These are phyloP conservation scores for Cyprinodon tularosa DNA, from an alignment of 2,113 vertebrate species.

Conservation along the genomic window DNA sequence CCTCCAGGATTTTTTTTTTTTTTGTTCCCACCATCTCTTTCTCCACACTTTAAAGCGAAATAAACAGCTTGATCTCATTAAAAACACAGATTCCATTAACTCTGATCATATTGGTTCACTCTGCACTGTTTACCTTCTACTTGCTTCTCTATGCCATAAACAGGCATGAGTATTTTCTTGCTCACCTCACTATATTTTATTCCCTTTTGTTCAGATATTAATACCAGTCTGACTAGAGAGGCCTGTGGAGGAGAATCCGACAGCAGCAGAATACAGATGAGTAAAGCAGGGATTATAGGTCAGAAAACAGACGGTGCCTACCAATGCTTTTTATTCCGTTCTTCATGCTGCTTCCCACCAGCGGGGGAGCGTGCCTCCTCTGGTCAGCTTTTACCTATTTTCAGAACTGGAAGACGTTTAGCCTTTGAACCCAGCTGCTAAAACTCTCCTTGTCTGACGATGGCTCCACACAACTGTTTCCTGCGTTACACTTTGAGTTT, in stretches of 20 bases:
- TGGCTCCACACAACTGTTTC: neutral
- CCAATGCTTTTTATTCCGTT: conserved; percentile 40
- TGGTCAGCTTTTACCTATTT: neutral
- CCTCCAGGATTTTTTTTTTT: neutral
- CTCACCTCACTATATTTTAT: neutral
- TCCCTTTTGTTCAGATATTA: conserved; percentile 4
- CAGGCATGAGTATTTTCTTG: neutral
- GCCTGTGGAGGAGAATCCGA: conserved; percentile 15
- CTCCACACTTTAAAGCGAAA: neutral
- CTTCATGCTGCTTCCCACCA: conserved; percentile 8
- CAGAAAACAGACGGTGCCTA: conserved; percentile 36
- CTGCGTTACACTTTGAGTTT: neutral
- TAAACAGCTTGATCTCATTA: neutral
- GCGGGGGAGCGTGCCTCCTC: conserved; percentile 4
- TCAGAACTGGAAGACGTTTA: conserved; percentile 11
- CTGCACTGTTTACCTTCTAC: neutral
- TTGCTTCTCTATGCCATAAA: neutral
- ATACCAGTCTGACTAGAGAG: conserved; percentile 8
- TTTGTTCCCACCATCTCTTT: neutral
- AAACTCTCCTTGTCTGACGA: neutral
- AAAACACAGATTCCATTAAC: neutral
- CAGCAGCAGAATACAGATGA: conserved; percentile 49
- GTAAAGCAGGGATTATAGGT: conserved; percentile 45
- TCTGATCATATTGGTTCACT: neutral
- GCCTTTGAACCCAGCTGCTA: conserved; percentile 28